Conservation (phyloP, 2,113 vertebrate genomes). For the Poecile atricapillus region DNA sequence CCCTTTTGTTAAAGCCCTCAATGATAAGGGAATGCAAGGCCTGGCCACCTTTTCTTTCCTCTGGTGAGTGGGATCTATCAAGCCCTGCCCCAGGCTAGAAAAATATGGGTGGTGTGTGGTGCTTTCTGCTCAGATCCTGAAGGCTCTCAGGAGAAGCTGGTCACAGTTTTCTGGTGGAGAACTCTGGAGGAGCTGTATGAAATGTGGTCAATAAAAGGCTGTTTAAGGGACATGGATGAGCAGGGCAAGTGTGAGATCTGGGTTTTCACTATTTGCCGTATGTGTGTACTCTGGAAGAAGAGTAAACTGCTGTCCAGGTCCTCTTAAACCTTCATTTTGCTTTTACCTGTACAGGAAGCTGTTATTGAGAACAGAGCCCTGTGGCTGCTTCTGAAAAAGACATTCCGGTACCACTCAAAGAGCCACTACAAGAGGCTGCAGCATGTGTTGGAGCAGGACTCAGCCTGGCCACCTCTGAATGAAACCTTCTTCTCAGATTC, state of each 20-base stretch:
- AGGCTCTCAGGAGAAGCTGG: neutral
- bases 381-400: conserved; percentile 69
- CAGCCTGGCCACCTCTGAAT: conserved; percentile 74
- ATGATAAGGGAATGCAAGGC: neutral
- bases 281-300: neutral
- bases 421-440: conserved; percentile 72
- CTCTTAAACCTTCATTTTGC: neutral
- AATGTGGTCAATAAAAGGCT: neutral
- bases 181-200: neutral
- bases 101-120: neutral
- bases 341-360: conserved; percentile 65
- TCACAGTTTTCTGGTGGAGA: neutral
- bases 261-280: neutral
- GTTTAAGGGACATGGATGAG: neutral
- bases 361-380: conserved; percentile 75
- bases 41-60: neutral
- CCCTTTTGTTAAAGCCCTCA: neutral
- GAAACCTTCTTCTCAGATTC: conserved; percentile 46
- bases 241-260: neutral
- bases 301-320: neutral
- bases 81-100: neutral
- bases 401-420: conserved; percentile 59
- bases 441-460: conserved; percentile 50
- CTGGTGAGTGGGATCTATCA: neutral
- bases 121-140: neutral